Base-by-base conservation (phyloP, 2,888 invertebrate species). In the Pyrocoelia pectoralis region DNA sequence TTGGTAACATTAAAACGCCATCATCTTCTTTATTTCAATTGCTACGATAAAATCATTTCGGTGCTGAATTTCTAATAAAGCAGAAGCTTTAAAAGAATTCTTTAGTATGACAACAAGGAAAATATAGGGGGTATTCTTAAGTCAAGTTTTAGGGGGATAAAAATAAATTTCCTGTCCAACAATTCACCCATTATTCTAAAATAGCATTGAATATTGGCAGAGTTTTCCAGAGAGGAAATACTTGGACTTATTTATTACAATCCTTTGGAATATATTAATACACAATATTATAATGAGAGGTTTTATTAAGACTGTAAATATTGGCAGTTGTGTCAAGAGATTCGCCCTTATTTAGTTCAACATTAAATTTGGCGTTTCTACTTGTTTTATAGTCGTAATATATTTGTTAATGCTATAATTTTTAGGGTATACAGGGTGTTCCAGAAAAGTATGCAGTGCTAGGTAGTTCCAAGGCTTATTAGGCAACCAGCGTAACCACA, bases 1-100 rank as follows among this genome's bases (percentile, higher is more conserved):
- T 33, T 60, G 64, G 55, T 64, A 64, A 64, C 64, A 64, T 50
- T 64, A 55, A 64, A 64, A 64, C 43, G 40, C 60, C 59, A 64
- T 64, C 64, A 64, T 46, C 40, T 59, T 50, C 64, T 60, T 60
- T 59, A 64, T 59, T 64, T 64, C 64, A 60, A 38, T 59, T 64
- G 60, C 59, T 56, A 51, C 54, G 56, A 59, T 63, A 49, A 49
- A 58, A 29, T 55, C 54, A 58, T 58, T 58, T 55, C 49, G 15
- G 13, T 54, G 54, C 53, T 58, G 46, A 48, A 51, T 48, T 57
- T 18, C 18, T 41, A 54, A 58, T 58, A 63, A 58, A 48, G 18
- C 29, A 46, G 33, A 41, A 63, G 29, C 54, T 49, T 54, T 54
- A 40, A 60, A 48, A 48, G 59, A 54, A 54, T 60, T 48, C 59